phyloP scores from a whole-genome alignment of 2,888 invertebrate genomes.

The Sepioteuthis lessoniana region DNA sequence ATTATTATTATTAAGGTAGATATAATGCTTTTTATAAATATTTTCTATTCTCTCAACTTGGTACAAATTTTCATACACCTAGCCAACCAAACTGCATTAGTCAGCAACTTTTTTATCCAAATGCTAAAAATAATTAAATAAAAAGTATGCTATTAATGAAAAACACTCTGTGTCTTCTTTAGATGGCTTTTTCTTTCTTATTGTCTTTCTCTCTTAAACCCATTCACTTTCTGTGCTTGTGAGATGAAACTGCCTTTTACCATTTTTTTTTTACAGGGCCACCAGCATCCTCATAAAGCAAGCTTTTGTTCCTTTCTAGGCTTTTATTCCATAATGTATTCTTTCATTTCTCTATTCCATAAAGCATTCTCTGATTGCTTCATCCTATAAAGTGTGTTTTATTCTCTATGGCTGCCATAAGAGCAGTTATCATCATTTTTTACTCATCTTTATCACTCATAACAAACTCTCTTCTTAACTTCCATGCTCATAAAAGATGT shows the following conservation, averaged over 20 bases:
- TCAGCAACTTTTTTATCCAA: background rate
- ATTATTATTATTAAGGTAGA: too few species aligned
- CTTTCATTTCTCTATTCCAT: background rate
- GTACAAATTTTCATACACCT: too few species aligned
- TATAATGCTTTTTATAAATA: too few species aligned
- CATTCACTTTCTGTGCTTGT: background rate
- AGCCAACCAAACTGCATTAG: too few species aligned
- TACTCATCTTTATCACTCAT: background rate
- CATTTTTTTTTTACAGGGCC: background rate
- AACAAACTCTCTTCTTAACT: background rate
- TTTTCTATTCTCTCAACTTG: too few species aligned
- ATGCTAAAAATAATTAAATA: background rate
- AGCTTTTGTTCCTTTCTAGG: background rate
- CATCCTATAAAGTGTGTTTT: background rate
- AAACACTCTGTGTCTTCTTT: too few species aligned
- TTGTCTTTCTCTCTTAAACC: background rate
- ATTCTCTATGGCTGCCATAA: conserved; percentile 9
- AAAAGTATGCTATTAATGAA: background rate
- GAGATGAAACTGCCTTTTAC: background rate
- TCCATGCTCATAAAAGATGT: background rate
- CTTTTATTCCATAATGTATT: background rate
- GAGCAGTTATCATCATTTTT: background rate
- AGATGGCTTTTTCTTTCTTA: background rate
- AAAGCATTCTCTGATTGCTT: background rate
- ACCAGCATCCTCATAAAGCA: background rate